Conservation (phyloP, 1,140 invertebrate species). For the Drosophila rufa region DNA sequence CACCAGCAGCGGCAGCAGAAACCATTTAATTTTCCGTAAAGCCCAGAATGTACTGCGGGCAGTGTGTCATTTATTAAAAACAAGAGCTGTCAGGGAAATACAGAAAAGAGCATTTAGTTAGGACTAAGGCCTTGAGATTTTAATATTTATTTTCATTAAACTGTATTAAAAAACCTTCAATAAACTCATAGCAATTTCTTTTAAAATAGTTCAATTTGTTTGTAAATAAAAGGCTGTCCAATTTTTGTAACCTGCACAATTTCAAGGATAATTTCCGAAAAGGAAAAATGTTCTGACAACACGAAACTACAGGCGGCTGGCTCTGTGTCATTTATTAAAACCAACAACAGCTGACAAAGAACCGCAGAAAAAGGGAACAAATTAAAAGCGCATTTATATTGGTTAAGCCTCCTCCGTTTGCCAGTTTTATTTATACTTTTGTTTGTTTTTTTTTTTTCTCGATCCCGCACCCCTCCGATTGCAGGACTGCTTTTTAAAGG, state of each 20-base stretch:
- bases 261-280: conserved; percentile 13
- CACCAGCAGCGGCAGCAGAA: background rate
- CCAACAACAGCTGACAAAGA: conserved; percentile 40
- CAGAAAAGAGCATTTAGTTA: conserved; percentile 56
- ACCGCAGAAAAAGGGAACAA: conserved; percentile 45
- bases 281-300: conserved; percentile 8
- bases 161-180: background rate
- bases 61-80: conserved; percentile 17
- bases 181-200: background rate
- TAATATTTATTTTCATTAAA: background rate
- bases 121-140: background rate
- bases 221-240: too few relatives aligned
- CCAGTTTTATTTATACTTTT: conserved; percentile 16
- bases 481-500: conserved; percentile 9
- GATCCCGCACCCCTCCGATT: background rate
- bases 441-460: background rate
- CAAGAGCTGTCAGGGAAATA: conserved; percentile 30
- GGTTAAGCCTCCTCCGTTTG: conserved; percentile 42
- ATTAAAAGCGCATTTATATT: conserved; percentile 84
- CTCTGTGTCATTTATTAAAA: conserved; percentile 64
- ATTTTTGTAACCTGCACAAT: too few relatives aligned
- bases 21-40: conserved; percentile 51
- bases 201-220: too few relatives aligned
- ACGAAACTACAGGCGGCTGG: conserved; percentile 6
- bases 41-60: conserved; percentile 28